Evolutionary conservation across 2,888 invertebrate genomes (phyloP).

Genomic region (Ormyrus pomaceus): DNA sequence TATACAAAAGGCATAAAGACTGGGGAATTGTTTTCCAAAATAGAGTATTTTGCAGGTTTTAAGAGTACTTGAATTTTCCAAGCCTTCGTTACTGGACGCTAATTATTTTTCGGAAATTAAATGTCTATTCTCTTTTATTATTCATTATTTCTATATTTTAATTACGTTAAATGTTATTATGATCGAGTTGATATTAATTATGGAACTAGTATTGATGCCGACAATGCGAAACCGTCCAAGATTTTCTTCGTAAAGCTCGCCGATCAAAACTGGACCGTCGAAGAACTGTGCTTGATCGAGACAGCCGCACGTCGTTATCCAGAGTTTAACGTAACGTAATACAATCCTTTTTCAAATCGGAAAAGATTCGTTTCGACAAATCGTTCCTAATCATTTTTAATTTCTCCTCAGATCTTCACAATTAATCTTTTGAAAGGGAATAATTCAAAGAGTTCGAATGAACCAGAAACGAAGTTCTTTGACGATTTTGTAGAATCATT

Average conservation of each 20-base stretch:
- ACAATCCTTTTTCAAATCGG: neutral
- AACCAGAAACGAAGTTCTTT: neutral
- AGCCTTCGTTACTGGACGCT: too few relatives aligned
- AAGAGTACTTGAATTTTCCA: too few relatives aligned
- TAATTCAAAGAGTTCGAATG: neutral
- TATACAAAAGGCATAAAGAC: too few relatives aligned
- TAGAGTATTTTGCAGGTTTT: too few relatives aligned
- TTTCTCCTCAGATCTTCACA: constrained; percentile 26
- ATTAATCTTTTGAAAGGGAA: constrained; percentile 37
- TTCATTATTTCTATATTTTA: too few relatives aligned
- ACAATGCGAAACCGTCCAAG: constrained; percentile 53
- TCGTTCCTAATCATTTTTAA: neutral
- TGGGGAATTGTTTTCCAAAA: too few relatives aligned
- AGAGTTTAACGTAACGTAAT: constrained; percentile 62
- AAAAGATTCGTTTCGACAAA: neutral
- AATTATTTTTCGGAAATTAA: too few relatives aligned
- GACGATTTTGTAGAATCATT: constrained; percentile 7
- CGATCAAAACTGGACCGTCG: constrained; percentile 64
- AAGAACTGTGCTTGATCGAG: constrained; percentile 67
- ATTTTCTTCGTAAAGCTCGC: constrained; percentile 68
- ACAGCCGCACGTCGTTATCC: constrained; percentile 65
- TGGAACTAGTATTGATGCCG: too few relatives aligned
- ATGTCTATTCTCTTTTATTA: too few relatives aligned
- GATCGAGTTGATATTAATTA: too few relatives aligned
- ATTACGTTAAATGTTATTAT: too few relatives aligned